Base-by-base conservation (phyloP, 2,797 vertebrate species). In the Phrynocephalus vlangalii region DNA sequence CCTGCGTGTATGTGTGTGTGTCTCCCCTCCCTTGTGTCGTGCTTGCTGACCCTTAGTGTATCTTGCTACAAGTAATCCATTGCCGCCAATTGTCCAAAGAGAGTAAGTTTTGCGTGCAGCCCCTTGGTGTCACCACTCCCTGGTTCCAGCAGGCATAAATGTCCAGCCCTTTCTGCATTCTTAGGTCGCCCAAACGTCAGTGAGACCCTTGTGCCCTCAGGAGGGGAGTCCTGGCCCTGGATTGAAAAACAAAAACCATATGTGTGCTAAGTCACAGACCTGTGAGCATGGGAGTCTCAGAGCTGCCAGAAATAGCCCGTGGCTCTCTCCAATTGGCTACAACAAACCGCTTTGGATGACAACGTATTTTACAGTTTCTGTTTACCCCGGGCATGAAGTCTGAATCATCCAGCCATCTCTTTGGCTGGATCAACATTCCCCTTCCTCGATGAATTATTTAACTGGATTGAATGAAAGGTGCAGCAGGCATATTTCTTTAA, bases 161-260 rank as follows among this genome's bases (percentile, higher is more conserved):
- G 52, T 7, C 52, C 3, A 30, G 7, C 63, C 93, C 93, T 72
- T 7, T 63, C 92, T 77, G 95, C 94, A 92, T 92, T 92, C 92
- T 92, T 75, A 90, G 80, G 22, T 38, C 87, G 89, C 22, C 88
- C 26, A 28, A 90, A 91, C 87, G 91, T 93, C 94, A 91, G 28
- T 89, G 71, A n/a, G 91, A 83, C 85, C 67, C 1, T 38, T 28
- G 0, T 86, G 38, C 38, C 13, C 89, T 2, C 83, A 38, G 33
- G 86, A 81, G 90, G 83, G 88, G 7, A 70, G 66, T 60, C 18
- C 89, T 73, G 80, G 87, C 84, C 52, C 86, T 70, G 85, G 84
- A 20, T 70, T 3, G 38, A 44, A 44, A 68, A 66, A 90, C 79
- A 68, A 81, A 0, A 1, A 84, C 67, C 89, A 52, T 87, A 56